These are phyloP conservation scores for Tetramorium parvispinum DNA, from an alignment of 1,140 invertebrate genomes.

Conservation along the genomic window DNA sequence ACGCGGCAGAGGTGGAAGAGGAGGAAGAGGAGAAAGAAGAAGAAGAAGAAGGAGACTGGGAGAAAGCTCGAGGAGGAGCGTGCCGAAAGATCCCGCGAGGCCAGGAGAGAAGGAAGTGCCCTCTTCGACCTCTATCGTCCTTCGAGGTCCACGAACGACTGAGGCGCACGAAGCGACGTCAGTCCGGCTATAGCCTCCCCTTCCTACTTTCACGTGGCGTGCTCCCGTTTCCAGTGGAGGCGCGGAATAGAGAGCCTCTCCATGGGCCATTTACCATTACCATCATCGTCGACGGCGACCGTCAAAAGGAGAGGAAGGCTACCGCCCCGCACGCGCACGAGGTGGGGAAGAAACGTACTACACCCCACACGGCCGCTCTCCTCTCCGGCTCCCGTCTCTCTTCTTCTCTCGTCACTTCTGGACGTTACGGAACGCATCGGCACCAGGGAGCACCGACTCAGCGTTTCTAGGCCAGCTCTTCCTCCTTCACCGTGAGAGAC, in stretches of 20 bases:
- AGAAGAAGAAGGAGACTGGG: conserved; percentile 40
- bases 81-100: conserved; percentile 62
- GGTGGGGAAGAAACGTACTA: conserved; percentile 69
- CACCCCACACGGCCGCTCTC: conserved; percentile 56
- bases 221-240: conserved; percentile 82
- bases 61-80: conserved; percentile 48
- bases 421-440: conserved; percentile 44
- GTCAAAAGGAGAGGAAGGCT: conserved; percentile 43
- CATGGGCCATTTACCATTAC: conserved; percentile 79
- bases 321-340: neutral
- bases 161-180: conserved; percentile 80
- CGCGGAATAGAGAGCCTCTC: conserved; percentile 75
- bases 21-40: conserved; percentile 44
- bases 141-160: conserved; percentile 86
- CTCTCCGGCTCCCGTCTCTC: conserved; percentile 15
- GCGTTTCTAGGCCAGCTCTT: conserved; percentile 81
- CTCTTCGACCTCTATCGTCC: conserved; percentile 86
- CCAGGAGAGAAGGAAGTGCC: conserved; percentile 80
- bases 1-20: conserved; percentile 18
- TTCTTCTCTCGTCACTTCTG: conserved; percentile 15
- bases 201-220: conserved; percentile 84
- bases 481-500: conserved; percentile 9
- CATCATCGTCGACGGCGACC: conserved; percentile 71
- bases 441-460: conserved; percentile 61
- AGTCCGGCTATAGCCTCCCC: conserved; percentile 84